Percentiles rank a stretch among this genome's conserved stretches.
These are phyloP conservation scores for Chiroxiphia lanceolata DNA, from an alignment of 2,797 vertebrate genomes.

Conservation along the genomic window DNA sequence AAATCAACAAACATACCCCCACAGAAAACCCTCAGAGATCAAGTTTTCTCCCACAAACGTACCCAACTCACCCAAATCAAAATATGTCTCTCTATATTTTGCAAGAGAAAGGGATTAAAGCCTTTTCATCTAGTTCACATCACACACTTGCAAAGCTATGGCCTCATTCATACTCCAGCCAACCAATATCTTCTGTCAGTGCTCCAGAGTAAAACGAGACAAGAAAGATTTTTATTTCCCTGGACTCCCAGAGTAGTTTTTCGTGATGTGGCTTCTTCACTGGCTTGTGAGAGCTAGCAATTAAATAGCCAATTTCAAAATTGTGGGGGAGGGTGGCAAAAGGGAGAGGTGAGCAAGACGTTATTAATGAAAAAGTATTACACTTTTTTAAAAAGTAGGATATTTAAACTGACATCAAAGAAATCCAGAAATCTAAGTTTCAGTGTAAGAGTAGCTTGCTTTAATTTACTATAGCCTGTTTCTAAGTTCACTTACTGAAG, in stretches of 20 bases:
- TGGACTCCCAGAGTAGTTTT: fast-evolving
- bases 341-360: not conserved
- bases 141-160: not conserved
- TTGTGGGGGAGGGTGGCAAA: not conserved
- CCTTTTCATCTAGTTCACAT: not conserved
- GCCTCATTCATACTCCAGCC: not conserved
- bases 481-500: not conserved
- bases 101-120: not conserved
- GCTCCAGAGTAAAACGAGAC: not conserved
- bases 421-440: not conserved
- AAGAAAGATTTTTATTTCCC: not conserved
- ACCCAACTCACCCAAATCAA: not conserved
- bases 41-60: not conserved
- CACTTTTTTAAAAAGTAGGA: not conserved
- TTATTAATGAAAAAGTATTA: not conserved
- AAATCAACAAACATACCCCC: not conserved
- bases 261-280: not conserved
- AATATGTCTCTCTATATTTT: not conserved
- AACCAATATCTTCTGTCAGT: not conserved
- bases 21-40: not conserved
- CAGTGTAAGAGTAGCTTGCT: not conserved
- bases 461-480: not conserved
- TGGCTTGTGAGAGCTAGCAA: not conserved
- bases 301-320: not conserved
- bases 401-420: not conserved